phyloP scores from a whole-genome alignment of 2,113 vertebrate genomes.

The Tupaia tana region DNA sequence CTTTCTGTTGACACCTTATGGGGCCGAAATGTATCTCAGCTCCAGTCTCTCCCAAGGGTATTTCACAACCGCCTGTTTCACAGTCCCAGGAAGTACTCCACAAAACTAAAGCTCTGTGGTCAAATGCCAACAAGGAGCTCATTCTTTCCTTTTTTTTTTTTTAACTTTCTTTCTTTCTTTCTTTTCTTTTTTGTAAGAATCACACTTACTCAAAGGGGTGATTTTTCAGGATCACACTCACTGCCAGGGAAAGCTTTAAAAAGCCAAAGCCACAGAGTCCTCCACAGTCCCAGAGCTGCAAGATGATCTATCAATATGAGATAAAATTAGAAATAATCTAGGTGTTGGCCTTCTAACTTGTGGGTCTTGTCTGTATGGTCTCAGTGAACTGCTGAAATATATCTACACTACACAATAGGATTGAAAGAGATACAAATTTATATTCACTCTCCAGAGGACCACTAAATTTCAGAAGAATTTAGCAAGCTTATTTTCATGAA shows the following conservation, averaged over 20 bases:
- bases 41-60: constrained; percentile 12
- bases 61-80: not conserved
- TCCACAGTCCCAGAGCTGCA: not conserved
- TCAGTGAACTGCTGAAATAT: not conserved
- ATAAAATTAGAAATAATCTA: not conserved
- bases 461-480: not conserved
- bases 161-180: no score
- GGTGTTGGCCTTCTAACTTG: not conserved
- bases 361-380: no score
- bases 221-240: constrained; percentile 1
- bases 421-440: not conserved
- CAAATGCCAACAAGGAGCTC: not conserved
- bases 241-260: constrained; percentile 1
- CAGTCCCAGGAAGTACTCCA: not conserved
- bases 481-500: not conserved
- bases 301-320: not conserved
- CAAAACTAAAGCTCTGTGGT: not conserved
- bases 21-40: not conserved
- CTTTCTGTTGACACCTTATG: constrained; percentile 6
- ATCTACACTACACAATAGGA: fast-evolving
- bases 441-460: not conserved
- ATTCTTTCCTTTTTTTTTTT: not conserved
- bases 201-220: not conserved
- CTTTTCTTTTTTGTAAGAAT: not conserved
- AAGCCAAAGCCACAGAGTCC: not conserved